Evolutionary conservation across 2,797 vertebrate species (phyloP), one percentile per base, ranked within the genome.

Genomic region (Spondyliosoma cantharus): DNA sequence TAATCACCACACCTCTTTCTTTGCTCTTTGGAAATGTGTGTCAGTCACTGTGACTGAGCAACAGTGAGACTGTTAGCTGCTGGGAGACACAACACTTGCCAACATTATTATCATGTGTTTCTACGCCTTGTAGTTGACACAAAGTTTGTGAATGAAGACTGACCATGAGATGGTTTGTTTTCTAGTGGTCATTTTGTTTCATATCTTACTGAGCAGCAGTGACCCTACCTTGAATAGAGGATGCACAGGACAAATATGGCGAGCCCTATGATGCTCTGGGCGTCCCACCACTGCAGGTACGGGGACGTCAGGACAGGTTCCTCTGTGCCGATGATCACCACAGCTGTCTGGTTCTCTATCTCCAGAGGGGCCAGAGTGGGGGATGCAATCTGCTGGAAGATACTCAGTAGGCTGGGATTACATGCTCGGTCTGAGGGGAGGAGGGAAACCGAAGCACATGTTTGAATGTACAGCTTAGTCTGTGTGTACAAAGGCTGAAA

Each of bases 221-320:
- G 20, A 27, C 5, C 42, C 25, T 92, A 98, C 97, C 97, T 97
- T 53, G 97, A 99, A 90, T 97, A 98, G 29, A 98, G 76, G 78
- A 99, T 96, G 88, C 97, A 99, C 46, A 96, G 48, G 76, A 97
- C 92, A 82, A 97, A 97, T 74, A 98, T 89, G 3, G 90, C 1
- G 1, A 98, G 87, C 13, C 97, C 97, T 65, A 96, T 81, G 4
- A 96, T 83, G 77, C 92, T 97, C 92, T 98, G 96, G 45, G 89
- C 82, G 42, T 97, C 96, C 95, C 96, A 96, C 95, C 95, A 96
- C 87, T 95, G 95, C 16, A 97, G 85, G 84, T 95, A 88, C 7
- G 94, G 89, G 61, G 92, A 52, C 15, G 91, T 0, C 78, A 90
- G 85, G 78, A 82, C 45, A 19, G 88, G 82, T 82, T 96, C 92